These are phyloP conservation scores for Drosophila orosa DNA, from an alignment of 1,140 invertebrate species.

Conservation along the genomic window DNA sequence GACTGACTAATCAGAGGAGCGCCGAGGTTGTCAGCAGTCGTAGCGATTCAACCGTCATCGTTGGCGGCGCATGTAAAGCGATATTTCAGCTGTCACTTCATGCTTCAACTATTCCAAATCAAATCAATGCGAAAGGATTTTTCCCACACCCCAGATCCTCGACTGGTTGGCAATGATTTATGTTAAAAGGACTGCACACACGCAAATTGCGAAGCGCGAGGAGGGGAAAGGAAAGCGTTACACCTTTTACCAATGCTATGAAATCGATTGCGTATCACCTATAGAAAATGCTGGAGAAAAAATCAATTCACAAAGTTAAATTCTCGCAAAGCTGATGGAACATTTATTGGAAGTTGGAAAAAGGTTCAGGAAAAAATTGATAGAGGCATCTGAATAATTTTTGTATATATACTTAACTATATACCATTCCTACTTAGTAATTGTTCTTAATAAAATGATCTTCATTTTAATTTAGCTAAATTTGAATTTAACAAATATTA, in stretches of 20 bases:
- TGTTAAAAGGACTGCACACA: conserved; percentile 70
- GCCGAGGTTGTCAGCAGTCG: conserved; percentile 52
- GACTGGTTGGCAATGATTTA: conserved; percentile 67
- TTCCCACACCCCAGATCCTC: conserved; percentile 15
- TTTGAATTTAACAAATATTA: too few species aligned
- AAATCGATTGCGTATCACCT: conserved; percentile 50
- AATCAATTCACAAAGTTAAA: conserved; percentile 26
- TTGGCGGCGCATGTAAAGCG: conserved; percentile 71
- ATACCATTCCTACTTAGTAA: not conserved
- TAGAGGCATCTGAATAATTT: too few species aligned
- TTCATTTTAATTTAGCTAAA: too few species aligned
- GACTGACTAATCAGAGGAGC: conserved; percentile 72
- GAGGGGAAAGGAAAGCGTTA: conserved; percentile 1
- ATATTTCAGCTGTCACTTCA: conserved; percentile 81
- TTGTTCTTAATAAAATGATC: too few species aligned
- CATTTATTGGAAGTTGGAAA: not conserved
- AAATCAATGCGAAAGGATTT: conserved; percentile 75
- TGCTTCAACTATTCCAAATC: conserved; percentile 79
- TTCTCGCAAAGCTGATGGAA: conserved; percentile 4
- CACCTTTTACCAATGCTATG: conserved; percentile 45
- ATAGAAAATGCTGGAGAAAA: conserved; percentile 8
- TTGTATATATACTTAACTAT: not conserved
- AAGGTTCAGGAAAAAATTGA: not conserved
- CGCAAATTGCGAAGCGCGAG: not conserved
- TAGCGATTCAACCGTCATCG: conserved; percentile 42